Evolutionary conservation across 2,888 invertebrate species (phyloP).

Genomic region (Pristionchus arcanus): DNA sequence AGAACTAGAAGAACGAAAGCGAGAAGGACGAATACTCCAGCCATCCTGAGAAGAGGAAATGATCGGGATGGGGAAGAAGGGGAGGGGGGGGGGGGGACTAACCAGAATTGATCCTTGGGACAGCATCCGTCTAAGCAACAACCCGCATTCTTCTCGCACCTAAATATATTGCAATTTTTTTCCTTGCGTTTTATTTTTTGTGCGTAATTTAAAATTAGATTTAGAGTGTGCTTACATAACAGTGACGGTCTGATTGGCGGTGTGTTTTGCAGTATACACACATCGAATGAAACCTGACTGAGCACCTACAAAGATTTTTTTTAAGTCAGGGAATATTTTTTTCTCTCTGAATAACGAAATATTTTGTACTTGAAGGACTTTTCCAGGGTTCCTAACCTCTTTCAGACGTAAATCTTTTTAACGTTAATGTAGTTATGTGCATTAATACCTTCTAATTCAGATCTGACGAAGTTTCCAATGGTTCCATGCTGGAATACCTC

Average conservation of each 20-base stretch:
- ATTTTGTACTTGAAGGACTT: neutral
- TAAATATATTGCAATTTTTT: conserved; percentile 54
- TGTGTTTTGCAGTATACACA: conserved; percentile 76
- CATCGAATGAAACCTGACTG: conserved; percentile 74
- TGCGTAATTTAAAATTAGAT: neutral
- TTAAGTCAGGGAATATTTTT: no score
- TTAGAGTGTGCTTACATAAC: conserved; percentile 63
- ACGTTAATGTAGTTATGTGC: neutral
- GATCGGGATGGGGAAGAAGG: neutral
- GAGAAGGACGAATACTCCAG: conserved; percentile 76
- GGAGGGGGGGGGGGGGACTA: neutral
- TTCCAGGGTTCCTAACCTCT: neutral
- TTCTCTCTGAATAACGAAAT: neutral
- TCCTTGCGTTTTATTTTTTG: neutral
- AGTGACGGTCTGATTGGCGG: conserved; percentile 75
- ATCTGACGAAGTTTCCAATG: conserved; percentile 73
- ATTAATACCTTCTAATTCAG: conserved; percentile 72
- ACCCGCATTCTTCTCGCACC: conserved; percentile 76
- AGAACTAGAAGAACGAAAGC: conserved; percentile 77
- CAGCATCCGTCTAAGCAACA: conserved; percentile 78
- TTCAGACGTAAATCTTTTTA: no score
- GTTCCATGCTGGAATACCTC: conserved; percentile 77
- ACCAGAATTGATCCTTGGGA: conserved; percentile 79
- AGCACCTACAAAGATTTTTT: conserved; percentile 66
- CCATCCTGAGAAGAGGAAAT: conserved; percentile 70